A percentile compares a stretch with the other conserved stretches of the same genome.
Evolutionary conservation across 2,113 vertebrate species (phyloP).

Genomic region (Ochotona princeps): DNA sequence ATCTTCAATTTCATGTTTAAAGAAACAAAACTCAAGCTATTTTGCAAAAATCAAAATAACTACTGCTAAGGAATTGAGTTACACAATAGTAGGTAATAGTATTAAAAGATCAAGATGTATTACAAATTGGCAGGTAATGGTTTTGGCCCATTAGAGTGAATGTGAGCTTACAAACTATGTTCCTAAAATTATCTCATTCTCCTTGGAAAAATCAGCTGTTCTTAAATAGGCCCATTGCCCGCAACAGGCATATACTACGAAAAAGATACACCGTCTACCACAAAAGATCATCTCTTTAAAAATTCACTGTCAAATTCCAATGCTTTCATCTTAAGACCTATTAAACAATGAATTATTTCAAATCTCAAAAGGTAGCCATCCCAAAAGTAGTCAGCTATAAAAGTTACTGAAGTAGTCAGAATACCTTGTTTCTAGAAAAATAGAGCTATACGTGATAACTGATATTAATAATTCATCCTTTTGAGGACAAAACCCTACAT

Average conservation of each 20-base stretch:
- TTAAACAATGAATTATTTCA: slow-evolving; percentile 76
- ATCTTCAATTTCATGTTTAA: slow-evolving; percentile 64
- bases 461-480: slow-evolving; percentile 63
- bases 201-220: slow-evolving; percentile 53
- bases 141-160: slow-evolving; percentile 63
- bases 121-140: slow-evolving; percentile 70
- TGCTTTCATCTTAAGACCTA: slow-evolving; percentile 69
- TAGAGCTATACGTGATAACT: slow-evolving; percentile 77
- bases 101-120: slow-evolving; percentile 65
- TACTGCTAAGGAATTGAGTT: slow-evolving; percentile 67
- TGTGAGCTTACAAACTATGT: slow-evolving; percentile 55
- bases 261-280: slow-evolving; percentile 79
- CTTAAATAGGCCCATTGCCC: slow-evolving; percentile 82
- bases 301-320: slow-evolving; percentile 74
- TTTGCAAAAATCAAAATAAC: slow-evolving; percentile 68
- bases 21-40: background rate
- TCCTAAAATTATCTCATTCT: slow-evolving; percentile 72
- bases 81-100: slow-evolving; percentile 42
- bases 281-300: slow-evolving; percentile 78
- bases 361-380: slow-evolving; percentile 67
- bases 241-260: slow-evolving; percentile 84
- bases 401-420: slow-evolving; percentile 74
- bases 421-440: slow-evolving; percentile 80
- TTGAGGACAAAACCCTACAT: slow-evolving; percentile 77
- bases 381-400: slow-evolving; percentile 69